A percentile compares a stretch with the other conserved stretches of the same genome.
These are phyloP conservation scores for Microcebus griseorufus DNA, from an alignment of 2,113 vertebrate species.

Conservation along the genomic window DNA sequence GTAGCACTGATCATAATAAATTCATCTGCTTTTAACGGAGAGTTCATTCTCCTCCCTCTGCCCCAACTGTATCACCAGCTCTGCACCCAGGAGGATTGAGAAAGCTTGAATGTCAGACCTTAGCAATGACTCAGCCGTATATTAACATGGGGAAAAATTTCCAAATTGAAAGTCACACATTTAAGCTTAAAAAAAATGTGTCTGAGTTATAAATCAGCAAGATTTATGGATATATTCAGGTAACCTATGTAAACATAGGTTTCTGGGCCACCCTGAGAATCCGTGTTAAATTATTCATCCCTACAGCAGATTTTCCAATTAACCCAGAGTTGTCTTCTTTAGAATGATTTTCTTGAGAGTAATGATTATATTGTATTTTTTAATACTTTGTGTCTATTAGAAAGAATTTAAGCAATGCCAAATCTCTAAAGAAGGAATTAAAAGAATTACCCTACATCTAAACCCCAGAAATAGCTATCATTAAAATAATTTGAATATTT, in stretches of 20 bases:
- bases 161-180: background rate
- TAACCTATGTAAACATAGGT: background rate
- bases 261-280: background rate
- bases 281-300: slow-evolving; percentile 27
- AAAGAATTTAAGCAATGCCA: background rate
- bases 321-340: background rate
- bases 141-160: background rate
- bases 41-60: background rate
- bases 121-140: background rate
- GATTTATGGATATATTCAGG: background rate
- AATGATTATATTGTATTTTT: background rate
- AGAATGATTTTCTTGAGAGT: background rate
- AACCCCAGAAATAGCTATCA: background rate
- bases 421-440: slow-evolving; percentile 10
- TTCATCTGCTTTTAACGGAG: background rate
- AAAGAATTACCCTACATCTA: background rate
- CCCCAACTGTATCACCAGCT: background rate
- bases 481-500: slow-evolving; percentile 36
- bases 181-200: background rate
- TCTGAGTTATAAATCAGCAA: background rate
- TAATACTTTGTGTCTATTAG: background rate
- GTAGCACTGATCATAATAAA: background rate
- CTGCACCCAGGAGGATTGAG: background rate
- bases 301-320: background rate
- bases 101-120: background rate